Evolutionary conservation across 2,888 invertebrate species (phyloP).

Genomic region (Ormyrus pomaceus): DNA sequence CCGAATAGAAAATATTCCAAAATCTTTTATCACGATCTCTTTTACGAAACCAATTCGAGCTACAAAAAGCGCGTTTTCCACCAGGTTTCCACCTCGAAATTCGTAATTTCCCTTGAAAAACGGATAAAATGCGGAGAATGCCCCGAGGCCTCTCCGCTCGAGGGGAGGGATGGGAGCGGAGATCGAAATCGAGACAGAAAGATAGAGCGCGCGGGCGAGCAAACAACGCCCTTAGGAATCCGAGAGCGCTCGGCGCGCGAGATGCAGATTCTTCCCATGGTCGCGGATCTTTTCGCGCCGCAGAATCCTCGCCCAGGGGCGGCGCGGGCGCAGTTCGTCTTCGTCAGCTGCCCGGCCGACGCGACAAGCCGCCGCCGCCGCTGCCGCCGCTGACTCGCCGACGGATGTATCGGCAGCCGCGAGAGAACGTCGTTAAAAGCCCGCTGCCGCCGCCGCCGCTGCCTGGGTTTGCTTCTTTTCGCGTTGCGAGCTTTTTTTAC

Average conservation of each 20-base stretch:
- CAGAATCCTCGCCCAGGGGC: neutral
- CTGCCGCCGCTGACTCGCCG: neutral
- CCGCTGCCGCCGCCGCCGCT: neutral
- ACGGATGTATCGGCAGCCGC: neutral
- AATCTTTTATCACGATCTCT: too few species aligned
- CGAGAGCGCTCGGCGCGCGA: conserved; percentile 14
- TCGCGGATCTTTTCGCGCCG: neutral
- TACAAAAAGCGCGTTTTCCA: too few species aligned
- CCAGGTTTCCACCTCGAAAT: too few species aligned
- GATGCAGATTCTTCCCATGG: conserved; percentile 43
- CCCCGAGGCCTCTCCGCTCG: too few species aligned
- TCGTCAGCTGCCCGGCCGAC: conserved; percentile 45
- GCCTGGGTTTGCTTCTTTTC: conserved; percentile 4
- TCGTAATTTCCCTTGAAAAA: too few species aligned
- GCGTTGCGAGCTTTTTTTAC: neutral
- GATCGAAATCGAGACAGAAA: too few species aligned
- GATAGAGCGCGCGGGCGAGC: too few species aligned
- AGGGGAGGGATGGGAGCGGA: too few species aligned
- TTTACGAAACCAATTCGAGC: too few species aligned
- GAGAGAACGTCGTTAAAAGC: conserved; percentile 9
- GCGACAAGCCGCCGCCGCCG: neutral
- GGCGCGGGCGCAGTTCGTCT: conserved; percentile 42
- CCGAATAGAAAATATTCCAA: too few species aligned
- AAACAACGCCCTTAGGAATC: too few species aligned
- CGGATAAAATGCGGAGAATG: too few species aligned